A percentile compares a stretch with the other conserved stretches of the same genome.
Evolutionary conservation across 2,113 vertebrate genomes (phyloP).

Genomic region (Hypomesus transpacificus): DNA sequence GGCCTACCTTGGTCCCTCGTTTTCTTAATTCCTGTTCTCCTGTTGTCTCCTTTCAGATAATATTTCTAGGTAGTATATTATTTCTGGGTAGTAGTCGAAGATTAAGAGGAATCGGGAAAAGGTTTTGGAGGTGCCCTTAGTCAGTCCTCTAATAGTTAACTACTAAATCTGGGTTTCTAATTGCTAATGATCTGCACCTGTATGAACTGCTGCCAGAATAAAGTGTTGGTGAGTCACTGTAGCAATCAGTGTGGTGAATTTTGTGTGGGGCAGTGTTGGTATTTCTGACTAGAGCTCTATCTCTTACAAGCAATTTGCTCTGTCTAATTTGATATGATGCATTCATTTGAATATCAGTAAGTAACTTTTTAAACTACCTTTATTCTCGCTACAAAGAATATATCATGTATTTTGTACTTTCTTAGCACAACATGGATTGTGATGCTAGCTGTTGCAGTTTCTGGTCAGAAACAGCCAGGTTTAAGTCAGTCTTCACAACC

Average conservation of each 20-base stretch:
- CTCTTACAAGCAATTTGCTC: background rate
- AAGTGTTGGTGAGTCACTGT: constrained; percentile 1
- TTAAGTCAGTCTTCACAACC: constrained; percentile 37
- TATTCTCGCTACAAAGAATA: background rate
- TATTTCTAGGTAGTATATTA: no score
- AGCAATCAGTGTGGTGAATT: background rate
- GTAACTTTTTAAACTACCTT: background rate
- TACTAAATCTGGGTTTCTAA: background rate
- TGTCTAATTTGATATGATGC: constrained; percentile 30
- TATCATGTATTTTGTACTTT: background rate
- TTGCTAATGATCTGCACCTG: constrained; percentile 43
- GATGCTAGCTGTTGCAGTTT: constrained; percentile 37
- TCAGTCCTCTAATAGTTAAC: background rate
- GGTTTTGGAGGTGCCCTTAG: background rate
- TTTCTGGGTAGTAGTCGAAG: no score
- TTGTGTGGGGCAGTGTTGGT: constrained; percentile 17
- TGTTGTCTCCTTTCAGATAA: no score
- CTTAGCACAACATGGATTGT: constrained; percentile 57
- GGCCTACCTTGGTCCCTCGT: no score
- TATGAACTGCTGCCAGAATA: constrained; percentile 32
- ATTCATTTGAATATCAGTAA: constrained; percentile 40
- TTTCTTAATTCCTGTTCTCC: no score
- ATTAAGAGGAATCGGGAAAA: background rate
- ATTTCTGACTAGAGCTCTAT: background rate
- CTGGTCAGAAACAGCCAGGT: constrained; percentile 47